A percentile compares a stretch with the other conserved stretches of the same genome.
These are phyloP conservation scores for Porites cylindrica DNA, from an alignment of 92 coral and sea anemone species.

Conservation along the genomic window DNA sequence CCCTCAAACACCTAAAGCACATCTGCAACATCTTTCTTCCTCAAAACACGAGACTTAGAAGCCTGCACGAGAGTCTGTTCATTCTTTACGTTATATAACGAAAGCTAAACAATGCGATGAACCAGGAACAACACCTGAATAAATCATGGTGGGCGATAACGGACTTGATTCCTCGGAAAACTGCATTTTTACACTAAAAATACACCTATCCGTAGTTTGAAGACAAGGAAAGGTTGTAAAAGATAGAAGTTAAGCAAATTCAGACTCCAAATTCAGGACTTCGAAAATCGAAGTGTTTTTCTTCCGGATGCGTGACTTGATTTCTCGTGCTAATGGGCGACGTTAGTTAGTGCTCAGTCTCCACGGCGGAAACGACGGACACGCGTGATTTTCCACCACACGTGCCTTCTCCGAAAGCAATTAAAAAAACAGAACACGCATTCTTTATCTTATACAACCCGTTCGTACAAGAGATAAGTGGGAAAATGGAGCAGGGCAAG, in stretches of 20 bases:
- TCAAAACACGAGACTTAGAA: slow-evolving; percentile 38
- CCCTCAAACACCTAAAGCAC: neutral
- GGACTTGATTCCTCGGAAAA: neutral
- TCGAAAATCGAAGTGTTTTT: neutral
- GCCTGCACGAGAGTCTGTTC: neutral
- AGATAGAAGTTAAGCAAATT: neutral
- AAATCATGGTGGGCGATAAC: neutral
- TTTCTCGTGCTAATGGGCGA: neutral
- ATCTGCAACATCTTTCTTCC: neutral
- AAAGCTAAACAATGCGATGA: neutral
- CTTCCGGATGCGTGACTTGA: slow-evolving; percentile 34
- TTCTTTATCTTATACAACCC: no score
- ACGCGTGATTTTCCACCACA: neutral
- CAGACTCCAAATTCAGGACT: no score
- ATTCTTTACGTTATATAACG: slow-evolving; percentile 21
- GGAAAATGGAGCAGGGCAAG: no score
- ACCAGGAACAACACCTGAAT: neutral
- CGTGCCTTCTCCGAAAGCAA: neutral
- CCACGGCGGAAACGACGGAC: neutral
- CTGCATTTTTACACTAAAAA: neutral
- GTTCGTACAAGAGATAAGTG: no score
- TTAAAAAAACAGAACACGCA: no score
- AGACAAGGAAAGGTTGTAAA: neutral
- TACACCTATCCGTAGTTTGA: neutral
- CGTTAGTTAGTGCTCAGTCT: slow-evolving; percentile 6